Conservation (phyloP, 2,113 vertebrate species). For the Murina feae region DNA sequence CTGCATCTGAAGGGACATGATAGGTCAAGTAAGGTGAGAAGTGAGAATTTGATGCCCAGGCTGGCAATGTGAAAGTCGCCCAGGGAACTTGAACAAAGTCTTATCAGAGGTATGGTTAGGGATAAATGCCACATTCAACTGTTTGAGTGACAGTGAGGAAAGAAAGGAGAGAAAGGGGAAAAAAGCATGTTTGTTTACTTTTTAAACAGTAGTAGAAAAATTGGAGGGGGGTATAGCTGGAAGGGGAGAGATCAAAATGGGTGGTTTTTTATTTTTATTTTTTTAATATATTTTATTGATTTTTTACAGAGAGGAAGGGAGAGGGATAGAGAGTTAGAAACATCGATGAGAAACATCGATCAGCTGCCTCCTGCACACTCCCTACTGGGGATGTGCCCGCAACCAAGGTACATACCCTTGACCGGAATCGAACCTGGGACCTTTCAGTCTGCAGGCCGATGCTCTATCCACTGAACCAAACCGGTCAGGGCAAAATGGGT, state of each 20-base stretch:
- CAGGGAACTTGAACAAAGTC: constrained; percentile 30
- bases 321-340: no score
- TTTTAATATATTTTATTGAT: no score
- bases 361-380: no score
- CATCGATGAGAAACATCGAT: no score
- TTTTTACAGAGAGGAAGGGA: no score
- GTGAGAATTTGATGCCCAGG: not conserved
- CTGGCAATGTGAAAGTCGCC: constrained; percentile 30
- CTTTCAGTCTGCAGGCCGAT: no score
- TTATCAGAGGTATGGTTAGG: not conserved
- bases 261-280: no score
- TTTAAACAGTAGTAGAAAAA: not conserved
- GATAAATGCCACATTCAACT: not conserved
- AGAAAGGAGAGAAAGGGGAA: not conserved
- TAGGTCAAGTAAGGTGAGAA: constrained; percentile 42
- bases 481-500: no score
- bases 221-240: not conserved
- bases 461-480: no score
- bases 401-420: no score
- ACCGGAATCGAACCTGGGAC: no score
- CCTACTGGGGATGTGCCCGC: no score
- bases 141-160: not conserved
- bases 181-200: not conserved
- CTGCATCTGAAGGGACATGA: not conserved
- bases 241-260: not conserved